A percentile compares a stretch with the other conserved stretches of the same genome.
phyloP scores from a whole-genome alignment of 37 sponge, comb jelly and placozoan species.

The Agelas oroides region DNA sequence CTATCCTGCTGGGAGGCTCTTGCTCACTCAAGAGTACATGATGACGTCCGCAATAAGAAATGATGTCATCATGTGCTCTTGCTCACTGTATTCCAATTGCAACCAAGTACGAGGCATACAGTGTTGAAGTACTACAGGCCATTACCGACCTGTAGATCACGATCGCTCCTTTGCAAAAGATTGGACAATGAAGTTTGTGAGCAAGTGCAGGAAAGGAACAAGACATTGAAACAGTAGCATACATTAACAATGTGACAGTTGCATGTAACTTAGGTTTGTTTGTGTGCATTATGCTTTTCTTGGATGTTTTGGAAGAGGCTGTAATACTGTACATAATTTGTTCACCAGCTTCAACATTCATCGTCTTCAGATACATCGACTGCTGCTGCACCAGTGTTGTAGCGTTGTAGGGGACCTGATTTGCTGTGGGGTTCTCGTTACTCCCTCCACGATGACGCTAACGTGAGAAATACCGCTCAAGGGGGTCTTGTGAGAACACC shows the following conservation, averaged over 20 bases:
- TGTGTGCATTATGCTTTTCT: conserved; percentile 6
- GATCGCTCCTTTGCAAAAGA: conserved; percentile 41
- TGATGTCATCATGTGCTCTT: too few species aligned
- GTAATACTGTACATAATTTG: background rate
- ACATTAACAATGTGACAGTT: too few species aligned
- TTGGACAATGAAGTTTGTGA: too few species aligned
- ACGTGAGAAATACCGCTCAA: conserved; percentile 47
- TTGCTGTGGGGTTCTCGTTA: conserved; percentile 42
- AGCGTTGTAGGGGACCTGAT: conserved; percentile 37
- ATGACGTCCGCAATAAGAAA: too few species aligned
- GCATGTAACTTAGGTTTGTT: too few species aligned
- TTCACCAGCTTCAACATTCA: conserved; percentile 32
- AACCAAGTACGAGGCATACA: conserved; percentile 31
- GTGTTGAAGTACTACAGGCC: conserved; percentile 28
- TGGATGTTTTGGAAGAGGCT: conserved; percentile 20
- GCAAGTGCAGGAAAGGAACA: conserved; percentile 15
- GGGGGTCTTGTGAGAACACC: conserved; percentile 40
- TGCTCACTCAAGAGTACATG: too few species aligned
- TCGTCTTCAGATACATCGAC: conserved; percentile 33
- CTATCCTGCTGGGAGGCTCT: conserved; percentile 15
- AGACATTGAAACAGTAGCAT: conserved; percentile 29
- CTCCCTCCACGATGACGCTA: conserved; percentile 56
- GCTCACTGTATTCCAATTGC: too few species aligned
- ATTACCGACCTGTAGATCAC: conserved; percentile 37
- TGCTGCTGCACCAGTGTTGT: conserved; percentile 38